Evolutionary conservation across 2,888 invertebrate genomes (phyloP).

Genomic region (Acanthosepion lycidas): DNA sequence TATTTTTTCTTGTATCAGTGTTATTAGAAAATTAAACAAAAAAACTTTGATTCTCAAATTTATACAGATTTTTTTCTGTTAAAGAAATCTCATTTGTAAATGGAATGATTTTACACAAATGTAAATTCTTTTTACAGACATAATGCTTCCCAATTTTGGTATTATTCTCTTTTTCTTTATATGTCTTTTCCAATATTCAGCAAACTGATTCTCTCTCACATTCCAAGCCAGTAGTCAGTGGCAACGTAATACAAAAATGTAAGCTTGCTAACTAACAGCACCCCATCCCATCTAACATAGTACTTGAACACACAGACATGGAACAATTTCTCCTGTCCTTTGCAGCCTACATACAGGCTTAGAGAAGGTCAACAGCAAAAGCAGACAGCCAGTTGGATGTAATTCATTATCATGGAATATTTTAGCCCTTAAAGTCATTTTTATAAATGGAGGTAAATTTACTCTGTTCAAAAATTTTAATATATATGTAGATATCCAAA

Average conservation of each 20-base stretch:
- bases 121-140: not conserved
- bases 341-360: not conserved
- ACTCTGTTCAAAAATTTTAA: not conserved
- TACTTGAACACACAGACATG: conserved; percentile 9
- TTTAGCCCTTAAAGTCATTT: not conserved
- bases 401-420: not conserved
- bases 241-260: not conserved
- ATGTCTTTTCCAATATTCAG: not conserved
- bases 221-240: conserved; percentile 10
- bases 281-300: not conserved
- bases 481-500: not conserved
- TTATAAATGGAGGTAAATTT: not conserved
- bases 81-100: not conserved
- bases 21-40: too few relatives aligned
- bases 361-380: not conserved
- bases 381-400: not conserved
- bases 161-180: not conserved
- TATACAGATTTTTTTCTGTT: too few relatives aligned
- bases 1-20: too few relatives aligned
- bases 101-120: not conserved
- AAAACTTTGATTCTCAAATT: too few relatives aligned
- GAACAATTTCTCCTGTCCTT: not conserved
- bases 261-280: not conserved
- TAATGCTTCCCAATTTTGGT: not conserved
- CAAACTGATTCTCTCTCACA: not conserved